Base-by-base conservation (phyloP, 2,113 vertebrate genomes). In the Onychorhynchus coronatus region DNA sequence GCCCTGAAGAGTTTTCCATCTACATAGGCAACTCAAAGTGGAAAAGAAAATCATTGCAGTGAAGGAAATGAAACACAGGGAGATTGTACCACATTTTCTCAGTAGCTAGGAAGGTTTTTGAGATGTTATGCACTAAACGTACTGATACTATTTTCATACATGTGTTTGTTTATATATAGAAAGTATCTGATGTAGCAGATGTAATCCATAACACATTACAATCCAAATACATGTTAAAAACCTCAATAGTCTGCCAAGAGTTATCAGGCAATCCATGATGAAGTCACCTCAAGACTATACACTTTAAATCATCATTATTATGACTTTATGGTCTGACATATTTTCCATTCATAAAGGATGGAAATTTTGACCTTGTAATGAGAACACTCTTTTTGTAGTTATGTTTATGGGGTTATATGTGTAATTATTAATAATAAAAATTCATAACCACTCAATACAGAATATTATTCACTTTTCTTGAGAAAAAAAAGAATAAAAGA, bases 401-500 rank as follows among this genome's bases (percentile, higher is more conserved):
- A 35, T 56, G 4, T 66, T 86, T 89, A 59, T 33, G 49, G 8
- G 19, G 8, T 77, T 66, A 56, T 2, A 30, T 33, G 9, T 63
- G 12, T n/a, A 92, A 81, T 39, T 41, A 53, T 35, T 71, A 65
- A 18, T 35, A 50, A 25, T 30, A 62, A 84, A 77, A 84, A 71
- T 11, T 61, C 11, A 49, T 62, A 75, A 65, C 8, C 5, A 8
- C 7, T 68, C 12, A 16, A 33, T 83, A 49, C 1, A 74, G 14
- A 22, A 19, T 53, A 53, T 19, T 5, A 14, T 77, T 67, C 14
- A n/a, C 5, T 27, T 33, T 42, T 74, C 42, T 8, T 15, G 2
- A 16, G 9, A 0, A 3, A 13, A 22, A 30, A 18, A 25, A 35
- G 14, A n/a, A 37, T 25, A 31, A n/a, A 9, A 12, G 2, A 42